These are phyloP conservation scores for Lagopus leucura DNA, from an alignment of 2,113 vertebrate species.

Conservation along the genomic window DNA sequence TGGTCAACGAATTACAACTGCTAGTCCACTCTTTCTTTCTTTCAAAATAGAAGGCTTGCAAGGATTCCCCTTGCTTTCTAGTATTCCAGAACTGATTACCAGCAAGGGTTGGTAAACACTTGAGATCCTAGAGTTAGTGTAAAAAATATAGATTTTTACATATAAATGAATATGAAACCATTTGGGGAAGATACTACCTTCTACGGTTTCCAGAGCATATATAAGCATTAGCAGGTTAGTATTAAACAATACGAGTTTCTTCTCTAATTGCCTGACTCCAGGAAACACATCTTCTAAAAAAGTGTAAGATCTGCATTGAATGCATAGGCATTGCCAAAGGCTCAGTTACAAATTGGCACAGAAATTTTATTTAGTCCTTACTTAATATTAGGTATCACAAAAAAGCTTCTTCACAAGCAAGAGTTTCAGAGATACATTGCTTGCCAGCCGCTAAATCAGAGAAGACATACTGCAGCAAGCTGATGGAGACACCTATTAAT, in stretches of 20 bases:
- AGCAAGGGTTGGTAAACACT: neutral
- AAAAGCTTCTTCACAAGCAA: neutral
- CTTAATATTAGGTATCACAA: neutral
- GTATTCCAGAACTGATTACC: neutral
- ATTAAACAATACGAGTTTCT: neutral
- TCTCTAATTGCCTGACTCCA: neutral
- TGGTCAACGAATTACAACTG: neutral
- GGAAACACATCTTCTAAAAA: neutral
- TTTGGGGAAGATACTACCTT: neutral
- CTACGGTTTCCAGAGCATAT: neutral
- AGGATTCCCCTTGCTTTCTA: neutral
- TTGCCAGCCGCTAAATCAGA: neutral
- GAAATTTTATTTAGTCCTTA: neutral
- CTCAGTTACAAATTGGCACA: neutral
- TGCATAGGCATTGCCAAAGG: neutral
- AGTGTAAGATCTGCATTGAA: neutral
- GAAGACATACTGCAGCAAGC: neutral
- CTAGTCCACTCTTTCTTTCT: neutral
- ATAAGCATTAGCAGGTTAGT: neutral
- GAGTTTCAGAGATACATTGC: neutral
- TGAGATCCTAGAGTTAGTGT: neutral
- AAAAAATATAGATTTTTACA: neutral
- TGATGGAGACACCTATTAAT: neutral
- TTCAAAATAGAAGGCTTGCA: neutral
- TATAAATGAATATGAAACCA: neutral